Conservation (phyloP, 2,797 vertebrate genomes). For the Coregonus ussuriensis region DNA sequence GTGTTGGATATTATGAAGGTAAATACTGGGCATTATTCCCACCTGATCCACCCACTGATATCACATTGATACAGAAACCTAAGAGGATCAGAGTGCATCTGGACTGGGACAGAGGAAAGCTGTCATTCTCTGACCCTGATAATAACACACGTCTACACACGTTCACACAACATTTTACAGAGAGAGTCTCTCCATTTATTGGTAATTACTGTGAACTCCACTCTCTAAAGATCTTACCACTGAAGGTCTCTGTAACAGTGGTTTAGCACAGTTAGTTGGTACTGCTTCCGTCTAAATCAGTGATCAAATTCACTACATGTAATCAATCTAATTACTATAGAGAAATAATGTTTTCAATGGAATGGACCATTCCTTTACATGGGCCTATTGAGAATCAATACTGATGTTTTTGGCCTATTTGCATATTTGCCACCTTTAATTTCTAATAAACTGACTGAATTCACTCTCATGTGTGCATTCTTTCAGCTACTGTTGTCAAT, state of each 20-base stretch:
- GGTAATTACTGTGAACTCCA: constrained; percentile 28
- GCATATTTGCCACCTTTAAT: too few relatives aligned
- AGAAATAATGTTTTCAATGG: too few relatives aligned
- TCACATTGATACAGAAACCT: constrained; percentile 44
- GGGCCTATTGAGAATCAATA: too few relatives aligned
- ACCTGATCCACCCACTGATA: constrained; percentile 26
- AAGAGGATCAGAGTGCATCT: background rate
- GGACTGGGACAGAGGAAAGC: constrained; percentile 40
- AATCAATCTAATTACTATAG: too few relatives aligned
- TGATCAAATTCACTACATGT: too few relatives aligned
- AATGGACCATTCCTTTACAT: too few relatives aligned
- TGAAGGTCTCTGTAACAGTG: constrained; percentile 3
- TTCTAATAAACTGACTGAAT: too few relatives aligned
- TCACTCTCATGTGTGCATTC: too few relatives aligned
- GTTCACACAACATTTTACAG: constrained; percentile 54
- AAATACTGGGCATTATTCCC: constrained; percentile 53
- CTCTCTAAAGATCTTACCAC: constrained; percentile 11
- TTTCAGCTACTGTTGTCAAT: too few relatives aligned
- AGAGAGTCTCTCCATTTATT: constrained; percentile 57
- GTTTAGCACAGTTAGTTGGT: background rate
- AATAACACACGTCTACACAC: constrained; percentile 39
- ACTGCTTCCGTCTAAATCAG: too few relatives aligned
- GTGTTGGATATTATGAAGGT: constrained; percentile 37
- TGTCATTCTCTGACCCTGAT: constrained; percentile 51
- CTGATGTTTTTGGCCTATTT: too few relatives aligned